A percentile compares a stretch with the other conserved stretches of the same genome.
These are phyloP conservation scores for Umimayanthus chanpuru DNA, from an alignment of 92 coral and sea anemone species.

Conservation along the genomic window DNA sequence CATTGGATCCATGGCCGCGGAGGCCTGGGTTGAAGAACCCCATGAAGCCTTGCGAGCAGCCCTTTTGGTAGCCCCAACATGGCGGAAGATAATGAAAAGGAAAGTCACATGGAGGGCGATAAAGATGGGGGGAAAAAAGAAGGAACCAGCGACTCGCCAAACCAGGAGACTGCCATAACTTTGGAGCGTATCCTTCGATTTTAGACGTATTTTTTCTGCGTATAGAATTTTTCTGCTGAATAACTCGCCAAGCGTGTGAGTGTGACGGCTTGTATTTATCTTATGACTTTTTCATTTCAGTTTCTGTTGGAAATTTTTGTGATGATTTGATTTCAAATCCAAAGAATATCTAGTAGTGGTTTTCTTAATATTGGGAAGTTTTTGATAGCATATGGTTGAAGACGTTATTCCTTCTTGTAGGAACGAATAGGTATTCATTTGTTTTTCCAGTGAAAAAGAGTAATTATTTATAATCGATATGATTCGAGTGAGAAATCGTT, in stretches of 20 bases:
- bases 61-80: constrained; percentile 29
- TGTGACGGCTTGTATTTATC: too few relatives aligned
- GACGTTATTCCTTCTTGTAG: too few relatives aligned
- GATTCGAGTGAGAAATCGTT: neutral
- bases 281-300: too few relatives aligned
- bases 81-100: constrained; percentile 36
- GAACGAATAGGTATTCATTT: neutral
- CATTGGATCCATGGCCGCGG: neutral
- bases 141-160: neutral
- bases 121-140: constrained; percentile 3
- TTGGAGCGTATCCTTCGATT: constrained; percentile 39
- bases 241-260: neutral
- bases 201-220: neutral
- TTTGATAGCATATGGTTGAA: too few relatives aligned
- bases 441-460: neutral
- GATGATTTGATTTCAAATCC: too few relatives aligned
- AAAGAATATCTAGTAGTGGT: too few relatives aligned
- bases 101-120: constrained; percentile 32
- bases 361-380: too few relatives aligned
- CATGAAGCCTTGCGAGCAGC: neutral
- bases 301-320: too few relatives aligned
- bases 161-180: constrained; percentile 31
- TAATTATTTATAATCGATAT: neutral
- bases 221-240: neutral
- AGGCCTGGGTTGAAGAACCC: constrained; percentile 22